A percentile compares a stretch with the other conserved stretches of the same genome.
Evolutionary conservation across 2,888 invertebrate species (phyloP).

Genomic region (Sericinus montela): DNA sequence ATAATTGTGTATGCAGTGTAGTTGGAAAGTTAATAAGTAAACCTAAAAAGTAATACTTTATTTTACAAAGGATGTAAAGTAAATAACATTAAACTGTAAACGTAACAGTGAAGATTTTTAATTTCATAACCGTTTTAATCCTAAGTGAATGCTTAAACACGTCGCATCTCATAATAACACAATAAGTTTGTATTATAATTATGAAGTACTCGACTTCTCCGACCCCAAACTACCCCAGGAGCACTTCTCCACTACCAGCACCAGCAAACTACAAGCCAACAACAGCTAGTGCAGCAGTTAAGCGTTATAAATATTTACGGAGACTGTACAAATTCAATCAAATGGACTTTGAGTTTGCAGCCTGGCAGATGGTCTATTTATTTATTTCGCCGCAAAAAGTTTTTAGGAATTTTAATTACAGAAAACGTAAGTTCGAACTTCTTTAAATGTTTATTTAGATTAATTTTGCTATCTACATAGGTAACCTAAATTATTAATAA

Average conservation of each 20-base stretch:
- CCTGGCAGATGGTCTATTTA: conserved; percentile 99
- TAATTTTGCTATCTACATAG: no score
- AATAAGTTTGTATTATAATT: conserved; percentile 2
- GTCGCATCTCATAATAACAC: not conserved
- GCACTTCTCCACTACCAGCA: conserved; percentile 83
- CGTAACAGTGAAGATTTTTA: no score
- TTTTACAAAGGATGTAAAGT: no score
- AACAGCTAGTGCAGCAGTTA: conserved; percentile 89
- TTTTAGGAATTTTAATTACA: conserved; percentile 97
- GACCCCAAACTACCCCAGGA: conserved; percentile 69
- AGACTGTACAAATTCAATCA: conserved; percentile 94
- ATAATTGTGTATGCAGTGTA: no score
- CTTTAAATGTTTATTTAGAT: no score
- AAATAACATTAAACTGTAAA: no score
- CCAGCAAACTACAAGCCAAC: conserved; percentile 84
- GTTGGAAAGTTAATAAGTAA: no score
- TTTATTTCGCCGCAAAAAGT: conserved; percentile 97
- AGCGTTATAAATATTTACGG: conserved; percentile 91
- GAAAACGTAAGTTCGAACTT: conserved; percentile 89
- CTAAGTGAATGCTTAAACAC: no score
- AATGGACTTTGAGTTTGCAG: conserved; percentile 99
- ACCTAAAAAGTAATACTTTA: no score
- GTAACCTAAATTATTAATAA: no score
- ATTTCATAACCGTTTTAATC: no score
- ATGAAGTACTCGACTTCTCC: conserved; percentile 83